Base-by-base conservation (phyloP, 2,113 vertebrate genomes). In the Plotosus lineatus region DNA sequence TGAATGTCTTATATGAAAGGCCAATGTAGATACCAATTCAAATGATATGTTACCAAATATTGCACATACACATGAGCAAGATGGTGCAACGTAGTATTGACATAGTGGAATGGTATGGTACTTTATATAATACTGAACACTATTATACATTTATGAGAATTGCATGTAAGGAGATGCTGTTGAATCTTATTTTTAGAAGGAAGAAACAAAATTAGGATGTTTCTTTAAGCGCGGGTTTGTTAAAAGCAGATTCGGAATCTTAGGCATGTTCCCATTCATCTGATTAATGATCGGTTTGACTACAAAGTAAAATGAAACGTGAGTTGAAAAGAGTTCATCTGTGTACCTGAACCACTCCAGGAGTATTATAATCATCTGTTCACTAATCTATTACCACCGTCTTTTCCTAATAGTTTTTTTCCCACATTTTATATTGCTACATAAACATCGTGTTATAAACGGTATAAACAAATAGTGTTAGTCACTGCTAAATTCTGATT, bases 221-320 rank as follows among this genome's bases (percentile, higher is more conserved):
- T n/a, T n/a, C n/a, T n/a, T n/a, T n/a, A n/a, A n/a, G 50, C 21
- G 50, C 1, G 44, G 44, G 2, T 42, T 83, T 79, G 71, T 53
- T 38, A 75, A 58, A 28, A 80, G 68, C 17, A 50, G 48, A 63
- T 83, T 83, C 68, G 28, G 75, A 79, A 83, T 56, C 38, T 33
- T 33, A 40, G n/a, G 11, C 33, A 23, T 75, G 9, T 79, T 83
- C 66, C 38, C 71, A 83, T 15, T 80, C 56, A 80, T 73, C 68
- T 61, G 69, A 80, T 51, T n/a, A 38, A 38, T 56, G 48, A 82
- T 28, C 53, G 65, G 48, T 56, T 73, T 80, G 19, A 63, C 68
- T 74, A 31, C 7, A 9, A 63, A 6, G 21, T 19, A n/a, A 77
- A 63, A 19, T 55, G 9, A 14, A 58, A 33, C 6, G 38, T 17